Evolutionary conservation across 2,797 vertebrate genomes (phyloP), one percentile per base, ranked within the genome.

Genomic region (Anas bernieri): DNA sequence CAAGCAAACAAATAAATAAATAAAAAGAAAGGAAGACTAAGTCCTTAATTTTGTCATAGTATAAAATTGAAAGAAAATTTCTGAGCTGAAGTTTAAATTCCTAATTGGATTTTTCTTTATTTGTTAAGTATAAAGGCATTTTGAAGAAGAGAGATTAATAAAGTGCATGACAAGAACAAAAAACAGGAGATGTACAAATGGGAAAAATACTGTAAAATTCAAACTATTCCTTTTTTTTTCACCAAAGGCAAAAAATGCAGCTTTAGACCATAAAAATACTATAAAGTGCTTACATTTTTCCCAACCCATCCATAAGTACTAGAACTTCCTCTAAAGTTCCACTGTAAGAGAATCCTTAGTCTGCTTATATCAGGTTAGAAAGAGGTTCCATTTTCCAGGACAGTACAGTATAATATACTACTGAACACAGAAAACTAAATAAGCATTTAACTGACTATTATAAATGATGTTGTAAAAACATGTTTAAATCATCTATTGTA

Each of bases 321-420:
- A 43, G 64, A 89, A 35, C 1, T 52, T 18, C 7, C 17, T 88
- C 67, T 3, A 17, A 10, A 43, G 12, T 50, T 81, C 28, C 30
- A 31, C 12, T 67, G 25, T 76, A 75, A 55, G 33, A 83, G 11
- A 86, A 83, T 56, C 41, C 88, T 77, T 35, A 22, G 6, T 54
- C 50, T 0, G 2, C 28, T 78, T 67, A 43, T 0, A 1, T 8
- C 17, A 55, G 22, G 92, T 21, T 35, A 17, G 55, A 86, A 88
- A 92, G 41, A 73, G 62, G n/a, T 86, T 76, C 62, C 28, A 54
- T 91, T 93, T 78, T 58, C 18, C 30, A 45, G 31, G 25, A 83
- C 20, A 41, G 15, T 68, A 22, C 23, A 74, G 50, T 77, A 62
- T 33, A 62, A 83, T 59, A 67, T 37, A 78, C 31, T 30, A 17